Base-by-base conservation (phyloP, 1,140 invertebrate species). In the Piezodorus guildinii region DNA sequence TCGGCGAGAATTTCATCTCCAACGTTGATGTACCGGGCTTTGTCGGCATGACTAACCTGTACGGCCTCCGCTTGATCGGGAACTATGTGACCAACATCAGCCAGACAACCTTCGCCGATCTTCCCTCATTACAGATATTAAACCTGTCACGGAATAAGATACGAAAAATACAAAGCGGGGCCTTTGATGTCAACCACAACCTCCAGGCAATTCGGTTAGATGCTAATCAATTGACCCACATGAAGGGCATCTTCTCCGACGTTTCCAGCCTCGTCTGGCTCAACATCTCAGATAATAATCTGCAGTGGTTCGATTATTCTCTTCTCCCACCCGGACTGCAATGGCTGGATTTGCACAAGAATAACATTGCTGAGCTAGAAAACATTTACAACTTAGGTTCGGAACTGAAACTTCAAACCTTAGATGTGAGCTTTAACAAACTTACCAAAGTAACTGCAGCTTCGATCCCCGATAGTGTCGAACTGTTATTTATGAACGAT, bases 281-380 rank as follows among this genome's bases (percentile, higher is more conserved):
- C 25, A 96, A 95, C 77, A 85, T 94, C 64, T 93, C 90, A 25
- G 89, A 91, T 76, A 96, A 96, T 78, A 83, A 86, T 70, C 78
- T 96, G 68, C 82, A 89, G 70, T 86, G 86, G 83, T 95, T 96
- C 77, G 91, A 95, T 75, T 95, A 94, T 74, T 82, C 86, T 16
- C 79, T 92, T 62, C 83, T 95, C 56, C 91, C 93, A 0, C 73
- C 76, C 52, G 85, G 83, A 66, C 77, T 95, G 63, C 86, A 91
- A 69, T 94, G 90, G 90, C 76, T 96, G 49, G 91, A 95, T 75
- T 78, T 96, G 69, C 91, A 94, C 74, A 86, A 86, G 71, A 96
- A 96, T 76, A 84, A 86, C 71, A 85, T 95, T 65, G 81, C 81
- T 71, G 84, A 91, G 70, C 77, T 96, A 1, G 84, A 85, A 30